phyloP scores from a whole-genome alignment of 2,888 invertebrate genomes.

The Lordiphosa andalusiaca region DNA sequence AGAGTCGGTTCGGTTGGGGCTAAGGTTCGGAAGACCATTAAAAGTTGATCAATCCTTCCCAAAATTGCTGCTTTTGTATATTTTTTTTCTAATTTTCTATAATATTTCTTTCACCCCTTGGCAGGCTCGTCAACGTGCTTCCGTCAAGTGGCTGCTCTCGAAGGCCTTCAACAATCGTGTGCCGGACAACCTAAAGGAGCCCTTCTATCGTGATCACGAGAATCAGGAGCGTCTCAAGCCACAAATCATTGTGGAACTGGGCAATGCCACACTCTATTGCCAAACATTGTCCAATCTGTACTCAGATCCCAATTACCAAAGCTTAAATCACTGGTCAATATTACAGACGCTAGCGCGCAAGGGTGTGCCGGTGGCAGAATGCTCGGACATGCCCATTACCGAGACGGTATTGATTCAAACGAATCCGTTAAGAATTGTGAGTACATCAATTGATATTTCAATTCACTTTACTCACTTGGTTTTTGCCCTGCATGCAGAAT shows the following conservation, averaged over 20 bases:
- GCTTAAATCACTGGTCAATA: conserved; percentile 96
- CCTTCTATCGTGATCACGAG: conserved; percentile 97
- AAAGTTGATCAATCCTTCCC: too few species aligned
- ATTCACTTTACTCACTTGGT: too few species aligned
- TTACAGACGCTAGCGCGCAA: conserved; percentile 95
- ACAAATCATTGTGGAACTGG: conserved; percentile 92
- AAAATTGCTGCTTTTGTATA: not conserved
- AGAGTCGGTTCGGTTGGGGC: too few species aligned
- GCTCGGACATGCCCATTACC: conserved; percentile 92
- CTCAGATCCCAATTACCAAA: conserved; percentile 97
- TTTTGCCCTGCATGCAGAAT: conserved; percentile 85
- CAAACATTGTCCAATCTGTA: conserved; percentile 96
- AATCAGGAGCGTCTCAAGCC: conserved; percentile 97
- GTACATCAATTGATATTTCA: conserved; percentile 46
- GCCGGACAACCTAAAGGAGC: conserved; percentile 95
- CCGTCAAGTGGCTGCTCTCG: conserved; percentile 96
- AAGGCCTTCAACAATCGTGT: conserved; percentile 97
- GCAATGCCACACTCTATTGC: conserved; percentile 97
- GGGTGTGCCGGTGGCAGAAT: conserved; percentile 92
- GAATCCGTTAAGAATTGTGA: conserved; percentile 95
- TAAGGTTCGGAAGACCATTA: too few species aligned
- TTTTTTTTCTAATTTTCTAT: conserved; percentile 9
- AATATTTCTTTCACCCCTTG: not conserved
- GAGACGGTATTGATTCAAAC: conserved; percentile 98
- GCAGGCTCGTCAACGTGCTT: conserved; percentile 97